Evolutionary conservation across 2,797 vertebrate genomes (phyloP).

Genomic region (Notolepis coatsorum): DNA sequence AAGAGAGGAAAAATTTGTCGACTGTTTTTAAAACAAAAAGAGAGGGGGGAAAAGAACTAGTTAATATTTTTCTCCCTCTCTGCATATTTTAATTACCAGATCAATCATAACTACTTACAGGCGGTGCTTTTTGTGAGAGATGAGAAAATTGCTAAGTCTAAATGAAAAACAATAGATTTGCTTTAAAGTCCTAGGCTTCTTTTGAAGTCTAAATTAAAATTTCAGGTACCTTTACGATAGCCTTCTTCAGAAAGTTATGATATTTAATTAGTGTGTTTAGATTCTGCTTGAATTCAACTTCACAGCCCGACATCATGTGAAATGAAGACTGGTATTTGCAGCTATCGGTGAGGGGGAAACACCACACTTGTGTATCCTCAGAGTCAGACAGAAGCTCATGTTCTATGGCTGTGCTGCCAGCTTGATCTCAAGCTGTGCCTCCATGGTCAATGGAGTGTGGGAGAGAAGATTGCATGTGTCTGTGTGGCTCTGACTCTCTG

Average conservation of each 20-base stretch:
- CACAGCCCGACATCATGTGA: slow-evolving; percentile 72
- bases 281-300: slow-evolving; percentile 83
- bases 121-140: slow-evolving; percentile 67
- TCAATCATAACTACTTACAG: slow-evolving; percentile 85
- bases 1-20: slow-evolving; percentile 76
- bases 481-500: slow-evolving; percentile 41
- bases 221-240: slow-evolving; percentile 85
- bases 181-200: slow-evolving; percentile 85
- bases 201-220: slow-evolving; percentile 91
- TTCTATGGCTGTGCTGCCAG: slow-evolving; percentile 57
- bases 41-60: slow-evolving; percentile 73
- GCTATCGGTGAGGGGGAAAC: slow-evolving; percentile 37
- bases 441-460: slow-evolving; percentile 42
- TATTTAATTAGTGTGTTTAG: slow-evolving; percentile 88
- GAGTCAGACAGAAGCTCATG: slow-evolving; percentile 65
- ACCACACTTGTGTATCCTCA: slow-evolving; percentile 50
- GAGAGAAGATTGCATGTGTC: slow-evolving; percentile 52
- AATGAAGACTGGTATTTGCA: slow-evolving; percentile 70
- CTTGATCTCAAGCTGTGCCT: slow-evolving; percentile 49
- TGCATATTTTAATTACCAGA: slow-evolving; percentile 91
- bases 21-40: slow-evolving; percentile 89
- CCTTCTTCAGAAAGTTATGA: slow-evolving; percentile 83
- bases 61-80: slow-evolving; percentile 87
- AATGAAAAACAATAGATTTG: slow-evolving; percentile 91
- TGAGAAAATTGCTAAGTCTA: slow-evolving; percentile 85